These are phyloP conservation scores for Andrena praecox DNA, from an alignment of 2,888 invertebrate species.

Conservation along the genomic window DNA sequence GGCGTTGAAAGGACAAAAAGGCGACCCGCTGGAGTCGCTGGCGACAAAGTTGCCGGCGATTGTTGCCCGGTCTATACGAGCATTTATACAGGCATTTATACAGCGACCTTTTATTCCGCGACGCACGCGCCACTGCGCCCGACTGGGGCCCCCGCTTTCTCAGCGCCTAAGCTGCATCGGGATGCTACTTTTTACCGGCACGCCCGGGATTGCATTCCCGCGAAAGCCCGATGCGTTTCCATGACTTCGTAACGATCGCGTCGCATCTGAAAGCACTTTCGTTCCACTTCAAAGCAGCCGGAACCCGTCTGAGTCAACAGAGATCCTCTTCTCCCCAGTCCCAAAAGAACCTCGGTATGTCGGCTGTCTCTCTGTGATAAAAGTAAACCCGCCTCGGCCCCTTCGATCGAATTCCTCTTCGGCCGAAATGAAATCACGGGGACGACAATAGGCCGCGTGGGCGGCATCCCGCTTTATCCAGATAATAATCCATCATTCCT, in stretches of 20 bases:
- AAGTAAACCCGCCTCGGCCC: neutral
- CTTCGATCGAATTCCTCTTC: neutral
- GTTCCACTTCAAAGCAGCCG: slow-evolving; percentile 17
- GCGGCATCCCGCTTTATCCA: too few species aligned
- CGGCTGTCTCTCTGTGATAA: neutral
- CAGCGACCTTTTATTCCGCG: neutral
- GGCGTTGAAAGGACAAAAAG: too few species aligned
- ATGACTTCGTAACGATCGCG: slow-evolving; percentile 25
- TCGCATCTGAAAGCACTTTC: slow-evolving; percentile 12
- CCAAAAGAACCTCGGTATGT: neutral
- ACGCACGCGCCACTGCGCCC: neutral
- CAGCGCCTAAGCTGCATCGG: neutral
- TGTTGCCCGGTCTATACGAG: too few species aligned
- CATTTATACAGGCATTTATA: neutral
- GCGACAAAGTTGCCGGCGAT: too few species aligned
- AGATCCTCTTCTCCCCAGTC: neutral
- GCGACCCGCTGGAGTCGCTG: too few species aligned
- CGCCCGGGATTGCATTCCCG: slow-evolving; percentile 47
- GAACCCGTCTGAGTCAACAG: slow-evolving; percentile 29
- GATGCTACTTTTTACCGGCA: neutral
- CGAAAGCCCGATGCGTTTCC: slow-evolving; percentile 18
- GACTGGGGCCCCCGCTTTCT: neutral
- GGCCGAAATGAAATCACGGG: neutral
- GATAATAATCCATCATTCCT: too few species aligned
- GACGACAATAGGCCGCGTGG: too few species aligned